Conservation (phyloP, 2,888 invertebrate species). For the Nephrocerus scutellatus region DNA sequence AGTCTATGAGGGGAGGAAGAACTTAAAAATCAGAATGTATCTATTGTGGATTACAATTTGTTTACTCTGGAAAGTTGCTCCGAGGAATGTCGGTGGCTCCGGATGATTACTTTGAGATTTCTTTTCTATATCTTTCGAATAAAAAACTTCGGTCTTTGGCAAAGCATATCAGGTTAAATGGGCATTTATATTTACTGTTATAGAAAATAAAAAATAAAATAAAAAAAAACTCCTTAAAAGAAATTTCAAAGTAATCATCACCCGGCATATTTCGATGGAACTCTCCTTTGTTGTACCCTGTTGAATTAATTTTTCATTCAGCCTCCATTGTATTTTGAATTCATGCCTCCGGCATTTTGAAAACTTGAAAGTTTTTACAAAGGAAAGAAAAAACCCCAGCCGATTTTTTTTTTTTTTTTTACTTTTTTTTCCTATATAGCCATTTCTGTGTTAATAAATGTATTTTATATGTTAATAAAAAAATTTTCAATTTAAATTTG, state of each 20-base stretch:
- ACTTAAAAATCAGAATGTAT: too few relatives aligned
- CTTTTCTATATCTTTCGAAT: constrained; percentile 1
- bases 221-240: constrained; percentile 27
- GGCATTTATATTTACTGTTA: too few relatives aligned
- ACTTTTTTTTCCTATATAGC: background rate
- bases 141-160: constrained; percentile 9
- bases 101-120: constrained; percentile 30
- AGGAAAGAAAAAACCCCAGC: constrained; percentile 9
- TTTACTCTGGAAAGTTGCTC: constrained; percentile 29
- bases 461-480: constrained; percentile 30
- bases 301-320: constrained; percentile 27
- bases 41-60: background rate
- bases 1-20: too few relatives aligned
- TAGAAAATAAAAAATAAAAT: too few relatives aligned
- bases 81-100: constrained; percentile 40
- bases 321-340: constrained; percentile 31
- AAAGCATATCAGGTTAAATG: too few relatives aligned
- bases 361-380: constrained; percentile 4
- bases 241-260: constrained; percentile 35
- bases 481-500: too few relatives aligned
- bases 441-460: constrained; percentile 24
- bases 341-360: constrained; percentile 7
- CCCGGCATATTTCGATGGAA: constrained; percentile 34
- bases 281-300: constrained; percentile 28
- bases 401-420: constrained; percentile 8